Conservation (phyloP, 2,888 invertebrate genomes). For the Exephanes ischioxanthus region DNA sequence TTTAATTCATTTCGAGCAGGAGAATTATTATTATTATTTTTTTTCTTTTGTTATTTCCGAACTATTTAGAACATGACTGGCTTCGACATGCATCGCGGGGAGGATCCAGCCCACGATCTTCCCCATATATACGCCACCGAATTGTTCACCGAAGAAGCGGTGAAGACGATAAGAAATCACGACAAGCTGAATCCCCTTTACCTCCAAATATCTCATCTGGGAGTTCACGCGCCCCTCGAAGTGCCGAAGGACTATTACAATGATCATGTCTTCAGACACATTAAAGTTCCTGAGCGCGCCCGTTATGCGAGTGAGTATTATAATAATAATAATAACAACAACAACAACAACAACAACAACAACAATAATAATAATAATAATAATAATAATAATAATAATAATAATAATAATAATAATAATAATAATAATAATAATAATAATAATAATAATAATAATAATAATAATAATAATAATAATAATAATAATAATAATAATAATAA, state of each 20-base stretch:
- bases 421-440: too few relatives aligned
- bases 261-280: constrained; percentile 88
- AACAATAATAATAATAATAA: too few relatives aligned
- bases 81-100: constrained; percentile 85
- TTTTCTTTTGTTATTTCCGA: background rate
- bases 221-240: constrained; percentile 91
- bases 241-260: constrained; percentile 88
- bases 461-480: too few relatives aligned
- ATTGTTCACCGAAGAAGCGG: constrained; percentile 89
- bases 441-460: too few relatives aligned
- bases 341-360: too few relatives aligned
- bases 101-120: constrained; percentile 83
- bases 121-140: constrained; percentile 90
- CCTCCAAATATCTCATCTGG: constrained; percentile 92
- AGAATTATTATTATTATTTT: background rate
- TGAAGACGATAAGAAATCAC: constrained; percentile 88
- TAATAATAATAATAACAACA: too few relatives aligned
- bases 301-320: constrained; percentile 91
- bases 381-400: too few relatives aligned
- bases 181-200: constrained; percentile 90
- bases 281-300: constrained; percentile 89
- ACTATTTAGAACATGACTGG: constrained; percentile 83
- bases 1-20: background rate
- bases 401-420: too few relatives aligned
- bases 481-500: too few relatives aligned